These are phyloP conservation scores for Tortrix viridana DNA, from an alignment of 2,888 invertebrate species.

Conservation along the genomic window DNA sequence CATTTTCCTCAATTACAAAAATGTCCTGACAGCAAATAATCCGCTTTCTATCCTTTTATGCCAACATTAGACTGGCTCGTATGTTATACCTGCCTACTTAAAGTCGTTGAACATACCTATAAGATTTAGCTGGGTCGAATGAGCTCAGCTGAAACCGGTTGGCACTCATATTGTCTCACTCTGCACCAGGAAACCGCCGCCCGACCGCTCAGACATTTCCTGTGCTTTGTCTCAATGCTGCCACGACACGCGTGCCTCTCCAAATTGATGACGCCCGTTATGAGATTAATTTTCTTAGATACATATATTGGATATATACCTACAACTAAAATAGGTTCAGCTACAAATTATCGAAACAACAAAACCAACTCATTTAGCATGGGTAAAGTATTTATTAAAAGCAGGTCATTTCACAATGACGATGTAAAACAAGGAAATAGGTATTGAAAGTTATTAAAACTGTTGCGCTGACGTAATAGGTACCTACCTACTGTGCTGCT, in stretches of 20 bases:
- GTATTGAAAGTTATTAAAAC: conserved; percentile 80
- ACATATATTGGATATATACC: not conserved
- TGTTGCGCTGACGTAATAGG: conserved; percentile 78
- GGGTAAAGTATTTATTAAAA: conserved; percentile 39
- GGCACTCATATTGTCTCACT: conserved; percentile 78
- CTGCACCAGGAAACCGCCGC: conserved; percentile 78
- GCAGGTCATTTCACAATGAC: conserved; percentile 48
- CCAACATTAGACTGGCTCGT: conserved; percentile 3
- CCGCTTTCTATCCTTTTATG: too few relatives aligned
- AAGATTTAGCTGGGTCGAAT: conserved; percentile 59
- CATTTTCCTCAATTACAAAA: too few relatives aligned
- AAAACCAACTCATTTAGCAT: conserved; percentile 4
- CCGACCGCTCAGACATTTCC: conserved; percentile 74
- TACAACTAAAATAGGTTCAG: too few relatives aligned
- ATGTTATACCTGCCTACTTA: conserved; percentile 27
- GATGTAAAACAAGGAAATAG: conserved; percentile 76
- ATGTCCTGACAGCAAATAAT: too few relatives aligned
- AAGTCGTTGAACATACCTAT: conserved; percentile 24
- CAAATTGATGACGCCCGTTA: conserved; percentile 36
- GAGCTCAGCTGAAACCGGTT: conserved; percentile 77
- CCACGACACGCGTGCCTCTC: conserved; percentile 49
- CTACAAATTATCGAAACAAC: too few relatives aligned
- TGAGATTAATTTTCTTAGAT: conserved; percentile 1
- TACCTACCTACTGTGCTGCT: conserved; percentile 55
- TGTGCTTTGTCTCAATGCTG: conserved; percentile 73